Conservation (phyloP, 1,140 invertebrate genomes). For the Bombus superbus region DNA sequence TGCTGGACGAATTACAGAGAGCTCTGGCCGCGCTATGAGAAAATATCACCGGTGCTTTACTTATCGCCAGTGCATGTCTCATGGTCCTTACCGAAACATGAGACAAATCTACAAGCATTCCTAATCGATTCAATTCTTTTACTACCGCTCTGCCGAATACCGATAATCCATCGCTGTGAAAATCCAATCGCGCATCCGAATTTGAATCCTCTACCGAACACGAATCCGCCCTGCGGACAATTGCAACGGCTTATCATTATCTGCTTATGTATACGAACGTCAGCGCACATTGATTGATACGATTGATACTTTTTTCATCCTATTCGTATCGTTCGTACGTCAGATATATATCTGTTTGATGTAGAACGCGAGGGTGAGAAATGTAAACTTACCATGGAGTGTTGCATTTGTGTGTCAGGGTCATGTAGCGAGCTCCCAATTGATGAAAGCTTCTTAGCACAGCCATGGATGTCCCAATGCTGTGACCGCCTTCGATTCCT, state of each 20-base stretch:
- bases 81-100: constrained; percentile 95
- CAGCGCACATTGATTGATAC: background rate
- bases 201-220: constrained; percentile 82
- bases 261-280: background rate
- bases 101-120: constrained; percentile 97
- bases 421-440: constrained; percentile 92
- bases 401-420: constrained; percentile 93
- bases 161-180: constrained; percentile 87
- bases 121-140: constrained; percentile 92
- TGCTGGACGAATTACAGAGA: constrained; percentile 93
- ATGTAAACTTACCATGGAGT: constrained; percentile 88
- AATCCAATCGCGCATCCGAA: constrained; percentile 80
- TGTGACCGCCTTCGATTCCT: constrained; percentile 93
- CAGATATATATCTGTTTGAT: background rate
- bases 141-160: constrained; percentile 90
- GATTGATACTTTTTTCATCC: background rate
- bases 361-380: background rate
- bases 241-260: too few relatives aligned
- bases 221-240: constrained; percentile 82
- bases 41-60: constrained; percentile 95
- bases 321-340: background rate
- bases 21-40: constrained; percentile 94
- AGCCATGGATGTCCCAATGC: constrained; percentile 91
- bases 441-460: constrained; percentile 92
- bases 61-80: constrained; percentile 90